Evolutionary conservation across 2,797 vertebrate species (phyloP), one percentile per base, ranked within the genome.

Genomic region (Holocentrus rufus): DNA sequence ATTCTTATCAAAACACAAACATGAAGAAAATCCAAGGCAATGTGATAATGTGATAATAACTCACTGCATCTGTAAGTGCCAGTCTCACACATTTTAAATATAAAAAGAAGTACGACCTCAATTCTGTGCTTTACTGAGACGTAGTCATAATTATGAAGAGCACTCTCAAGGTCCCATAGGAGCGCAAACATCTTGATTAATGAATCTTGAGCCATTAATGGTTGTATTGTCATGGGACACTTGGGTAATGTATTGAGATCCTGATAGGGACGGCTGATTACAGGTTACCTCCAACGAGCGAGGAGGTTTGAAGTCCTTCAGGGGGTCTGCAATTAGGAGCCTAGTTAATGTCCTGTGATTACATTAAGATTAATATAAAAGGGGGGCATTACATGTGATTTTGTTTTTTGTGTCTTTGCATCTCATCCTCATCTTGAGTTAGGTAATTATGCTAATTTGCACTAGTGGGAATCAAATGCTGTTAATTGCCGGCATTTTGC

Each of bases 181-280:
- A 90, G 56, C 77, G 76, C 56, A 81, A 87, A 76, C 77, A 87
- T 79, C 77, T 88, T 88, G 81, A 87, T 91, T 88, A 90, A 89
- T 87, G 82, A 90, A 86, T 81, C 72, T 82, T 23, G 30, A 54
- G 8, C 65, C 86, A 69, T 78, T 79, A 89, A 82, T 73, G 76
- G 52, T 17, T 74, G 68, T 86, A 72, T 79, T 81, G 83, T 85
- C 82, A 69, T 22, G 76, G 80, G 85, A 86, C 11, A 13, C 20
- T 20, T 10, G 5, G 72, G 70, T 68, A 76, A 83, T 79, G 78
- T 67, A 80, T 74, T 63, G 77, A 80, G 80, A 85, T 84, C 31
- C 3, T 46, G 74, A 84, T 82, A 58, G 67, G 53, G 82, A 82
- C 54, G 69, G 72, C 66, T 89, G 84, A 81, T 72, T 84, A 54